Percentiles rank a stretch among this genome's conserved stretches.
phyloP scores from a whole-genome alignment of 2,113 vertebrate genomes.

The Xiphias gladius region DNA sequence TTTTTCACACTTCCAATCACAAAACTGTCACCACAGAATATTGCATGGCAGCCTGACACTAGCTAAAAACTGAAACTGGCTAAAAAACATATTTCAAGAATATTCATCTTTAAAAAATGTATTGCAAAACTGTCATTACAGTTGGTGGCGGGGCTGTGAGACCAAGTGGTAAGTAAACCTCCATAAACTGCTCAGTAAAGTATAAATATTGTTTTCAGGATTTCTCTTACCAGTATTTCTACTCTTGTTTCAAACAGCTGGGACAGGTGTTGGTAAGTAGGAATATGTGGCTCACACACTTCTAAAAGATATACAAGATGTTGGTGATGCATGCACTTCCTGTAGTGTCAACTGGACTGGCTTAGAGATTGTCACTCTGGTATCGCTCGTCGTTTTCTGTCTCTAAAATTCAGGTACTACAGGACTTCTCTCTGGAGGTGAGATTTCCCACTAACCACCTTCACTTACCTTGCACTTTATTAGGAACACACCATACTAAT shows the following conservation, averaged over 20 bases:
- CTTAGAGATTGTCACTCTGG: no score
- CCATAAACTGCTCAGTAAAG: neutral
- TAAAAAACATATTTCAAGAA: neutral
- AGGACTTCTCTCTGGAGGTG: no score
- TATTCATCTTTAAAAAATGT: no score
- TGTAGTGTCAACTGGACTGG: neutral
- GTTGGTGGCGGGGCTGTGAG: slow-evolving; percentile 57
- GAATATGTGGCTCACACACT: neutral
- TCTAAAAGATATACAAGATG: neutral
- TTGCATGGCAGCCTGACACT: slow-evolving; percentile 3
- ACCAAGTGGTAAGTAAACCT: slow-evolving; percentile 66
- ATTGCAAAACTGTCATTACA: slow-evolving; percentile 36
- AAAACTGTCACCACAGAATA: neutral
- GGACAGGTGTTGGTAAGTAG: slow-evolving; percentile 53
- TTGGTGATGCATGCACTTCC: no score
- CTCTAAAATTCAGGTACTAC: slow-evolving; percentile 35
- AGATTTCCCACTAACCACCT: no score
- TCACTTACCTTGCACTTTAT: no score
- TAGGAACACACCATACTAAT: no score
- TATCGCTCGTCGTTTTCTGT: slow-evolving; percentile 1
- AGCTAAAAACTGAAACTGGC: neutral
- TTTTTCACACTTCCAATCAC: neutral
- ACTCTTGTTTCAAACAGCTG: slow-evolving; percentile 52
- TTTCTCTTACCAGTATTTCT: slow-evolving; percentile 25
- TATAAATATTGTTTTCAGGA: neutral